Evolutionary conservation across 2,888 invertebrate genomes (phyloP), one percentile per base, ranked within the genome.

Genomic region (Brachylomia viminalis): DNA sequence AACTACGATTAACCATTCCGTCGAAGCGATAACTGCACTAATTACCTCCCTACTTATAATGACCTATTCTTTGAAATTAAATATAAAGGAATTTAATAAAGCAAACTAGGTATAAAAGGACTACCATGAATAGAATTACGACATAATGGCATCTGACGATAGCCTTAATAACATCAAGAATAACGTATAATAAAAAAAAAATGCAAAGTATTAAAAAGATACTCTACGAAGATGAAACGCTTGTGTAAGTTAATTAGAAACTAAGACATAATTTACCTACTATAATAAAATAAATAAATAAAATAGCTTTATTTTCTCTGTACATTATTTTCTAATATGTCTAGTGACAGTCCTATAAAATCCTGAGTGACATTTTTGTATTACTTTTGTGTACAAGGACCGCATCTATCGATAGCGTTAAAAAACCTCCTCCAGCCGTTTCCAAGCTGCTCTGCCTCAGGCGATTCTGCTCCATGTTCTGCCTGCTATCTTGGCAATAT

Each of bases 171-270:
- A 49, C 42, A 27, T 23, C 33, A 38, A 45, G 8, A 30, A 58
- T 1, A 33, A 0, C 10, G 3, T 15, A n/a, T 13, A 38, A 30
- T 23, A 42, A 80, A 2, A 30, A 27, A 42, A 80, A 2, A 58
- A 79, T 79, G 79, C 5, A 62, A 1, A 75, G 2, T 30, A 27
- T 75, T 4, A 79, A 75, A 62, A 52, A 47, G 10, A 1, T 30
- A 7, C 1, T 75, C 0, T 58, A 64, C 1, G 62, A 74, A 42
- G 75, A 75, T 33, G 62, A 58, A 8, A 4, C 62, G 0, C 8
- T 33, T 0, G 6, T 2, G 80, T 80, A 74, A 67, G 80, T 77
- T 30, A 47, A 38, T 10, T n/a, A 15, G 47, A 38, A 71, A 67
- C 33, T 2, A 56, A n/a, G 10, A 23, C 2, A 15, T 15, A 13